Conservation (phyloP, 2,113 vertebrate genomes). For the Misgurnus mizolepis region DNA sequence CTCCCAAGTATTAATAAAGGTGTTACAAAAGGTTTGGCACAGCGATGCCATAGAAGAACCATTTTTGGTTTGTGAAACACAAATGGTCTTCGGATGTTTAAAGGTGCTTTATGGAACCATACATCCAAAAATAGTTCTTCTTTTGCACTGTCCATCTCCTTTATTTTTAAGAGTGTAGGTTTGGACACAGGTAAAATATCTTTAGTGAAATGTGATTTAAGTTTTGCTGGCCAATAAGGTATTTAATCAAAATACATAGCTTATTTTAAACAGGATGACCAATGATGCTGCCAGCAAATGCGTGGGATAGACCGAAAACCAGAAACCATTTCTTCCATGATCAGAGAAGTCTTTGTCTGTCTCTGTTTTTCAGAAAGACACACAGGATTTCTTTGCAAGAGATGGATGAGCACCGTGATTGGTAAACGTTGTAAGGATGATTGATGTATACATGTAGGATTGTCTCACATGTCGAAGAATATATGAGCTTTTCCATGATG, state of each 20-base stretch:
- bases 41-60: too few species aligned
- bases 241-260: neutral
- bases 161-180: too few species aligned
- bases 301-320: neutral
- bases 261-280: neutral
- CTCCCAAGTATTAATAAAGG: too few species aligned
- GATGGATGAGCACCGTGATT: slow-evolving; percentile 14
- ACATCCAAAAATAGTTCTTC: too few species aligned
- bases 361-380: slow-evolving; percentile 26
- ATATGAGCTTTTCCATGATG: neutral
- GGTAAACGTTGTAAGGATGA: neutral
- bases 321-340: slow-evolving; percentile 14
- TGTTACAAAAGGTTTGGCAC: too few species aligned
- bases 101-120: too few species aligned
- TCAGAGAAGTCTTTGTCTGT: neutral
- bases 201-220: too few species aligned
- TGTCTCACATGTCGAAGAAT: neutral
- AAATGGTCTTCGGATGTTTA: too few species aligned
- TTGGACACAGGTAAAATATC: too few species aligned
- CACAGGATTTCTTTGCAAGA: slow-evolving; percentile 11
- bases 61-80: too few species aligned
- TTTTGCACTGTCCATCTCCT: too few species aligned
- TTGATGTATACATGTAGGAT: slow-evolving; percentile 15
- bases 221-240: too few species aligned
- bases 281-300: neutral